A percentile compares a stretch with the other conserved stretches of the same genome.
These are phyloP conservation scores for Drosophila burlai DNA, from an alignment of 1,140 invertebrate genomes.

Conservation along the genomic window DNA sequence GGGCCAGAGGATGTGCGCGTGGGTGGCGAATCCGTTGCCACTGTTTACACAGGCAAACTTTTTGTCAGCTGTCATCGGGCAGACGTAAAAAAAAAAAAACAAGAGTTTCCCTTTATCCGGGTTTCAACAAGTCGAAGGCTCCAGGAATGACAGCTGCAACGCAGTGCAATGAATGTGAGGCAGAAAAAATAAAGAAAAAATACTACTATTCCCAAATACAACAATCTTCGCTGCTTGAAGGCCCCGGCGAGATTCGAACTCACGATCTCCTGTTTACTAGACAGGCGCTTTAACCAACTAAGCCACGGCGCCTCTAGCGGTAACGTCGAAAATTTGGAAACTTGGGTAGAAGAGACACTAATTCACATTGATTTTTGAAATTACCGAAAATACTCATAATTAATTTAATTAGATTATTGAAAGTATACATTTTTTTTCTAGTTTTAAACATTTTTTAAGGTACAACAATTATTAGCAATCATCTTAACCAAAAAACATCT, in stretches of 20 bases:
- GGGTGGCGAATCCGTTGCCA: slow-evolving; percentile 39
- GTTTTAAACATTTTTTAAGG: too few relatives aligned
- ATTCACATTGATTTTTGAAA: neutral
- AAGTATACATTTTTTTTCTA: neutral
- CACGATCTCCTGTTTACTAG: slow-evolving; percentile 88
- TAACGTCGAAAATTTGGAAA: neutral
- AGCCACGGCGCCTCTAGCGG: slow-evolving; percentile 86
- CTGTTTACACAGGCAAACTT: slow-evolving; percentile 70
- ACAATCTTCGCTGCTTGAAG: slow-evolving; percentile 45
- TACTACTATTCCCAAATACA: neutral
- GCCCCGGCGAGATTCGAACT: slow-evolving; percentile 88
- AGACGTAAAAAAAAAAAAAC: slow-evolving; percentile 69
- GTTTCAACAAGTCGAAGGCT: slow-evolving; percentile 13
- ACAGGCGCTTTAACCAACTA: slow-evolving; percentile 89
- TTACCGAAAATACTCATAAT: neutral
- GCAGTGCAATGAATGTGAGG: slow-evolving; percentile 32
- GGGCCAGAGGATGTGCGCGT: slow-evolving; percentile 17
- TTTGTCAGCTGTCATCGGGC: slow-evolving; percentile 76
- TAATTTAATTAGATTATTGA: neutral
- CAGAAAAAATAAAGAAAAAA: slow-evolving; percentile 17
- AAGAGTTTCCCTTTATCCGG: slow-evolving; percentile 37
- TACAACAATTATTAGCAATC: too few relatives aligned
- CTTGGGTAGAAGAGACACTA: neutral
- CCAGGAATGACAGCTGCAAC: slow-evolving; percentile 51
- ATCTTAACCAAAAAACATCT: too few relatives aligned